phyloP scores from a whole-genome alignment of 64 coral and sea anemone species.

The Astreopora myriophthalma region DNA sequence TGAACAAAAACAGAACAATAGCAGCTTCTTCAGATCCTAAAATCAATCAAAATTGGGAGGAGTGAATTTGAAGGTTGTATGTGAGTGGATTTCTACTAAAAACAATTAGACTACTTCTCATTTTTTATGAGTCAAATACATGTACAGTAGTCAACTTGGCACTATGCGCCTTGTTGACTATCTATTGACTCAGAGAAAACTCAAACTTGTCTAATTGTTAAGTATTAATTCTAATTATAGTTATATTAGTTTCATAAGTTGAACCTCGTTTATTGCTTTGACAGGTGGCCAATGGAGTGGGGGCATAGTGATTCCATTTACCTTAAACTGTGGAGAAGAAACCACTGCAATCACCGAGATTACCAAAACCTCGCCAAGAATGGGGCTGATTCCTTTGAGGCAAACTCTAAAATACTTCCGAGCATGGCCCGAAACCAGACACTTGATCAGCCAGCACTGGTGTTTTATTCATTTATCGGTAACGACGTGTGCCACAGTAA shows the following conservation, averaged over 20 bases:
- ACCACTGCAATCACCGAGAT: conserved; percentile 97
- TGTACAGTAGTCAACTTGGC: too few species aligned
- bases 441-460: conserved; percentile 84
- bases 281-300: conserved; percentile 83
- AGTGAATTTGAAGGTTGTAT: too few species aligned
- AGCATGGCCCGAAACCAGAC: conserved; percentile 72
- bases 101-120: too few species aligned
- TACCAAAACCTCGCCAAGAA: conserved; percentile 99
- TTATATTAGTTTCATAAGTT: neutral
- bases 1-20: too few species aligned
- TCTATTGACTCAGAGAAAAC: too few species aligned
- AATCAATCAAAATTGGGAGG: too few species aligned
- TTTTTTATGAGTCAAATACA: too few species aligned
- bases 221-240: too few species aligned
- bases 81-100: too few species aligned
- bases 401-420: conserved; percentile 73
- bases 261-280: neutral
- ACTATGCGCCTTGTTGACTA: too few species aligned
- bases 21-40: too few species aligned
- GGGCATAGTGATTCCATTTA: conserved; percentile 89
- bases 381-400: conserved; percentile 95
- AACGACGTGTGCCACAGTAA: conserved; percentile 88
- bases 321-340: conserved; percentile 80
- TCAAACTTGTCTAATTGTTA: too few species aligned
- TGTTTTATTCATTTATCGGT: conserved; percentile 92